Evolutionary conservation across 1,140 invertebrate species (phyloP), one percentile per base, ranked within the genome.

Genomic region (Odontomachus brunneus): DNA sequence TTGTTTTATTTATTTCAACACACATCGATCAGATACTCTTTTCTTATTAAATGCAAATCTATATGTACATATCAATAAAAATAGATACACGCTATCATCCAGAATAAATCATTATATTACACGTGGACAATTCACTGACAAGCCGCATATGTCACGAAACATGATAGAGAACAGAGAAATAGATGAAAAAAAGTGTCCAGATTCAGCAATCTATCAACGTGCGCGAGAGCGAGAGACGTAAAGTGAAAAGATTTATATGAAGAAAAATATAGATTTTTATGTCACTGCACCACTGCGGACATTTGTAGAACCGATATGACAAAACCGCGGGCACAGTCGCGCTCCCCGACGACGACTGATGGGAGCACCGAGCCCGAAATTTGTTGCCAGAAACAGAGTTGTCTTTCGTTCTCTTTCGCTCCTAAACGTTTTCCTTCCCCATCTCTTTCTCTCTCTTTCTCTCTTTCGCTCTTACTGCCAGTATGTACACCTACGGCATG

Each of bases 331-430:
- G 14, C 48, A 69, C 86, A 51, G 81, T 78, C 60, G n/a, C 80
- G 59, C 66, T 86, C 38, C 22, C 9, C 80, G 81, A 69, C 33
- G 63, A 74, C 55, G 86, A 87, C 85, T 84, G 85, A 83, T 73
- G 67, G 66, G 55, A 74, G 51, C 3, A 65, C 17, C n/a, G 24
- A 49, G 49, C 38, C 67, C 26, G 82, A 87, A 87, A 83, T 87
- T 87, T 85, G 55, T 87, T 74, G 62, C 73, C 59, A 73, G 74
- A 84, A 80, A 74, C 44, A n/a, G 63, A 11, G 26, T 49, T 51
- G 81, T 78, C 65, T 74, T 62, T 51, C 76, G 69, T 69, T 84
- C 69, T 57, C 33, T 81, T 59, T 73, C 49, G 44, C 75, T 51
- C 22, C 19, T 5, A 44, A 0, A 0, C 38, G 38, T 57, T 44